phyloP scores from a whole-genome alignment of 2,888 invertebrate genomes.

The Lucinisca nassula region DNA sequence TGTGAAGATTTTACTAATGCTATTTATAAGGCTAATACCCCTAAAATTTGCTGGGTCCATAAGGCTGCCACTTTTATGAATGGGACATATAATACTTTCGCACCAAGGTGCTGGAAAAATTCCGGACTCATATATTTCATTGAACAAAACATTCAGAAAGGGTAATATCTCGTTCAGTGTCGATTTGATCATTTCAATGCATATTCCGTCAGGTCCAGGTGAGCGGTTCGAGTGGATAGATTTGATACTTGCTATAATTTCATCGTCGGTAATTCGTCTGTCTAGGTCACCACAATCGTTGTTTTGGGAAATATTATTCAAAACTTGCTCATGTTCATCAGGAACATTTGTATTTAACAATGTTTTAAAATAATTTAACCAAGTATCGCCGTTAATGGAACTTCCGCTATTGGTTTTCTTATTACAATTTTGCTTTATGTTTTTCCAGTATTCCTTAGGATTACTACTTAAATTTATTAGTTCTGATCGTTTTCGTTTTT shows the following conservation, averaged over 20 bases:
- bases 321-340: neutral
- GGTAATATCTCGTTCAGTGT: conserved; percentile 2
- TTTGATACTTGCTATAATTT: neutral
- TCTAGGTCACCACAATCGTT: neutral
- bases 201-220: neutral
- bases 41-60: neutral
- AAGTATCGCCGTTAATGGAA: neutral
- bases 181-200: neutral
- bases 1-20: neutral
- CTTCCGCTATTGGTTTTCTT: neutral
- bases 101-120: conserved; percentile 47
- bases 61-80: neutral
- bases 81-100: conserved; percentile 40
- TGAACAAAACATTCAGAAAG: conserved; percentile 29
- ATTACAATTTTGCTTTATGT: neutral
- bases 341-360: neutral
- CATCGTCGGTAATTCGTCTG: neutral
- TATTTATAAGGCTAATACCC: neutral
- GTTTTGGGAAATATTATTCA: neutral
- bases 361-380: neutral
- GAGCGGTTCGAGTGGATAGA: neutral
- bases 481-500: neutral
- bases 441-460: neutral
- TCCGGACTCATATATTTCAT: conserved; percentile 34
- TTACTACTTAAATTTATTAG: neutral